Conservation (phyloP, 2,797 vertebrate species). For the Halcyon chelicuti region DNA sequence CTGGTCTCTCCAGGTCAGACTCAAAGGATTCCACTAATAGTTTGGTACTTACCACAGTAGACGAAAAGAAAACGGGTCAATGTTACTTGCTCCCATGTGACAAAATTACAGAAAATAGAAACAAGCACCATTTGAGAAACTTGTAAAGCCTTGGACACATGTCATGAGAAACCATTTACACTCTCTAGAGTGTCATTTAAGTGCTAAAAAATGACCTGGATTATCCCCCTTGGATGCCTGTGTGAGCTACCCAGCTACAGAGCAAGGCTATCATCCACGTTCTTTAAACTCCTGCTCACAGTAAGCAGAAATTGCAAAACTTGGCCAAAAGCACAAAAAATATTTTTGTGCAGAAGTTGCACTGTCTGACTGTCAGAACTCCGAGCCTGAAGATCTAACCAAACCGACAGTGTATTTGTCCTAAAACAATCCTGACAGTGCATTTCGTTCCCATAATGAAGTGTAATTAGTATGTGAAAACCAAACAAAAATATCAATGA, state of each 20-base stretch:
- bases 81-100: constrained; percentile 61
- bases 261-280: not conserved
- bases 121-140: constrained; percentile 61
- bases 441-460: not conserved
- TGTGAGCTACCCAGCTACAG: not conserved
- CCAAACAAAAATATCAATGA: not conserved
- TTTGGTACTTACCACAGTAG: constrained; percentile 54
- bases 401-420: not conserved
- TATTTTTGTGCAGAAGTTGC: not conserved
- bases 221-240: not conserved
- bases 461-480: not conserved
- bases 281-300: constrained; percentile 1
- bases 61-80: constrained; percentile 49
- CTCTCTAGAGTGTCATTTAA: constrained; percentile 46
- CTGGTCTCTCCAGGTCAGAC: constrained; percentile 51
- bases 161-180: constrained; percentile 65
- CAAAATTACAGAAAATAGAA: constrained; percentile 65
- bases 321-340: not conserved
- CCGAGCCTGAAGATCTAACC: not conserved
- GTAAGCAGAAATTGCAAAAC: constrained; percentile 12
- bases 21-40: constrained; percentile 60
- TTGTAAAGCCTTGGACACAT: constrained; percentile 53
- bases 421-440: not conserved
- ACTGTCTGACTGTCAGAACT: not conserved
- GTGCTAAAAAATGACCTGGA: not conserved